Evolutionary conservation across 2,888 invertebrate species (phyloP), one percentile per base, ranked within the genome.

Genomic region (Timema podura): DNA sequence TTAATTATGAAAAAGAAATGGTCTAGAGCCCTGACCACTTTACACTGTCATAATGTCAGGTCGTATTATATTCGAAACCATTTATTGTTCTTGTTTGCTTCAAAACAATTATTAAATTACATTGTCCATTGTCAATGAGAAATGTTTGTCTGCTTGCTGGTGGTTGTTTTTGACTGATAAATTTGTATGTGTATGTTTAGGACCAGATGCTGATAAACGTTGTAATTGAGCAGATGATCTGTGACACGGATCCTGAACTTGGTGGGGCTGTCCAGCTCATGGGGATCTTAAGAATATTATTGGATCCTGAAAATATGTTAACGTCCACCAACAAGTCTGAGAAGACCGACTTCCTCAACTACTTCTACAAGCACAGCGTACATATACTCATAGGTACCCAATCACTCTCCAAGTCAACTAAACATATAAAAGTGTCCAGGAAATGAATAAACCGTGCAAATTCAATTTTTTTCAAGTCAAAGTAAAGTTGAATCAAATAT

Each of bases 331-430:
- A 94, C 82, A 96, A 96, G 83, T 93, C 95, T 70, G 98, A 99
- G 84, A 98, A 98, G 83, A 93, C 95, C 16, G 98, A 99, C 82
- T 99, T 99, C 82, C 87, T 99, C 70, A 94, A 93, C 82, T 96
- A 97, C 83, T 99, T 99, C 84, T 99, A 99, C 85, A 97, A 96
- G 82, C 93, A 96, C 83, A 96, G 96, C 85, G 95, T 99, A 86
- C 94, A 96, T 81, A 93, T 95, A 69, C 86, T 99, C 77, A 95
- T 97, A 84, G 91, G 93, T 92, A 84, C 83, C 85, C 81, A 54
- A 30, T 30, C 30, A 51, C 16, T 11, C 13, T 54, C 15, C 15
- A 54, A 1, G 30, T 44, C 11, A 48, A 48, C 47, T 2, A 46
- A 47, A 46, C n/a, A 10, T 16, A 61, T 11, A 30, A 30, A 30